Conservation (phyloP, 2,888 invertebrate genomes). For the Tenthredo scrophulariae region DNA sequence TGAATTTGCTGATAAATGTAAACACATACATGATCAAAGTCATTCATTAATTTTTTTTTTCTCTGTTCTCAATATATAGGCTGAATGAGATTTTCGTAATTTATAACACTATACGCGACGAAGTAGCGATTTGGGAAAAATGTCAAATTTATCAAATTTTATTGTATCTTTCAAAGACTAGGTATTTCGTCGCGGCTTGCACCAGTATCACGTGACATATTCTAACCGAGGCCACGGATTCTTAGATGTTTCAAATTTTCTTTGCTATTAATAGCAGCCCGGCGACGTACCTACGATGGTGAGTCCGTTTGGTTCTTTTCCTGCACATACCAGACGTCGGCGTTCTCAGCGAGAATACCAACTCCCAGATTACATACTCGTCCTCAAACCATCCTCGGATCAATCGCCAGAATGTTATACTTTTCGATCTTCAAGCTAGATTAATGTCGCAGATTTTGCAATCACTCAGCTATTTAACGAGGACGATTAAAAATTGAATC, state of each 20-base stretch:
- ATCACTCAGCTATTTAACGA: neutral
- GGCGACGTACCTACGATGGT: conserved; percentile 5
- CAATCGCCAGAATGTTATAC: neutral
- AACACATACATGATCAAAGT: neutral
- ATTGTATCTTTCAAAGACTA: neutral
- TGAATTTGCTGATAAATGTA: neutral
- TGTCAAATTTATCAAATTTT: neutral
- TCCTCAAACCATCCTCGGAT: neutral
- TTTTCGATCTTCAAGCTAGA: neutral
- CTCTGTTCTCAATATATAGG: neutral
- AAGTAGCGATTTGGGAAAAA: neutral
- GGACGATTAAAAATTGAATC: conserved; percentile 32
- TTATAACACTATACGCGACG: too few species aligned
- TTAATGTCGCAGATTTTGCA: neutral
- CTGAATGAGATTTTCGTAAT: too few species aligned
- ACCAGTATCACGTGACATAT: conserved; percentile 5
- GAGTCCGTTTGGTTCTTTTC: conserved; percentile 48
- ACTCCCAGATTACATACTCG: neutral
- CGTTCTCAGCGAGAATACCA: conserved; percentile 18
- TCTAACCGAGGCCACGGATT: conserved; percentile 29
- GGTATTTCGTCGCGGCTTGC: neutral
- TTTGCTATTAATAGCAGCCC: conserved; percentile 27
- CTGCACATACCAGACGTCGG: conserved; percentile 47
- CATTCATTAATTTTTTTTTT: neutral
- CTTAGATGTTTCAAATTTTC: conserved; percentile 52